A percentile compares a stretch with the other conserved stretches of the same genome.
These are phyloP conservation scores for Gastrophysa polygoni DNA, from an alignment of 2,888 invertebrate species.

Conservation along the genomic window DNA sequence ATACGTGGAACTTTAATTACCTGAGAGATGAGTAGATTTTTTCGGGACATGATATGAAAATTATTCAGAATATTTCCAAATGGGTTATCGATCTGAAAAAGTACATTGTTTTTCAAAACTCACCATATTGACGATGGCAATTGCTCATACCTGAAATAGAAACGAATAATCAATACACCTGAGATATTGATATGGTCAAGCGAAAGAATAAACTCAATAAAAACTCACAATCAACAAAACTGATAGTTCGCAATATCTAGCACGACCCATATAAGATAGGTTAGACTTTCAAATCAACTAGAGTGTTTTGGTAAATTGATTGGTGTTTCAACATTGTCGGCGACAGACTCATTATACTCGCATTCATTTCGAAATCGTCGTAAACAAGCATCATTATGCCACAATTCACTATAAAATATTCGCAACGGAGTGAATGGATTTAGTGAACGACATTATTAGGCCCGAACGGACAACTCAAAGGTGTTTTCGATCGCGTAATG, in stretches of 20 bases:
- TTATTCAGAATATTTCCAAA: too few relatives aligned
- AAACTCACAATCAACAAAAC: too few relatives aligned
- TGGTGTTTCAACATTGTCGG: background rate
- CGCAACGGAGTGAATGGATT: slow-evolving; percentile 19
- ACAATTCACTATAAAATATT: slow-evolving; percentile 14
- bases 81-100: too few relatives aligned
- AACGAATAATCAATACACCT: too few relatives aligned
- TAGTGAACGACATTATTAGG: slow-evolving; percentile 17
- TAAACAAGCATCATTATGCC: slow-evolving; percentile 11
- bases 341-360: background rate
- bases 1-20: too few relatives aligned
- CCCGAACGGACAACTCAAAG: background rate
- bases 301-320: background rate
- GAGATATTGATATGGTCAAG: too few relatives aligned
- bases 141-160: background rate
- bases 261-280: background rate
- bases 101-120: background rate
- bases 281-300: background rate
- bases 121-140: background rate
- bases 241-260: background rate
- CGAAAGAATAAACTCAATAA: too few relatives aligned
- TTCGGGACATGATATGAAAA: too few relatives aligned
- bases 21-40: too few relatives aligned
- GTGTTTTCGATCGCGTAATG: background rate
- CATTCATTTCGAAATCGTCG: slow-evolving; percentile 14